These are phyloP conservation scores for Crotalus helleri DNA, from an alignment of 2,113 vertebrate species.

Conservation along the genomic window DNA sequence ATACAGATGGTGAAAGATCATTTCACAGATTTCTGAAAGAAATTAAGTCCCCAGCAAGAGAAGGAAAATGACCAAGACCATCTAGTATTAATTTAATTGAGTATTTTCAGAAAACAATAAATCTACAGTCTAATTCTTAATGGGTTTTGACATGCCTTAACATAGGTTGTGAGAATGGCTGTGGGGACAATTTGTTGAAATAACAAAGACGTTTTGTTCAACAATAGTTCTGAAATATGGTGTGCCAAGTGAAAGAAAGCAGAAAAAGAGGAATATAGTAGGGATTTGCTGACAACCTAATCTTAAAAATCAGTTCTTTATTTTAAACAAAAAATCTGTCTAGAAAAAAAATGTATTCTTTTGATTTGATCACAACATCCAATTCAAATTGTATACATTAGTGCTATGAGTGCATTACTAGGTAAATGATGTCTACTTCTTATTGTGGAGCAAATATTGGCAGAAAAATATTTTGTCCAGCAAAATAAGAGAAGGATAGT, in stretches of 20 bases:
- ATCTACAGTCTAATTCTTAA: constrained; percentile 40
- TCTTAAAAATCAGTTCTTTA: background rate
- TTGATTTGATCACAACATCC: background rate
- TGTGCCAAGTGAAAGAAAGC: background rate
- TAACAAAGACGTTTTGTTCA: constrained; percentile 43
- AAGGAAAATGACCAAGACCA: constrained; percentile 57
- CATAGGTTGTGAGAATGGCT: constrained; percentile 33
- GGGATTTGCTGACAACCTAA: background rate
- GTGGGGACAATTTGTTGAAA: constrained; percentile 27
- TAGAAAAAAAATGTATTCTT: background rate
- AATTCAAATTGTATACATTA: background rate
- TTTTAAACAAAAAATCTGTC: background rate
- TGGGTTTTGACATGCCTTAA: constrained; percentile 37
- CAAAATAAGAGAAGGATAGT: background rate
- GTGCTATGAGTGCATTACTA: background rate
- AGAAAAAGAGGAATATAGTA: background rate
- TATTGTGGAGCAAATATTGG: background rate
- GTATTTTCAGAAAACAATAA: constrained; percentile 53
- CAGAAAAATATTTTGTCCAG: background rate
- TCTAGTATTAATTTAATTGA: constrained; percentile 64
- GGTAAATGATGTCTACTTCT: background rate
- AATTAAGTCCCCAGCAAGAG: constrained; percentile 47
- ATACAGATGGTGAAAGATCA: constrained; percentile 28
- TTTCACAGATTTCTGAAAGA: constrained; percentile 53
- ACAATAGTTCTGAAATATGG: background rate